Evolutionary conservation across 2,797 vertebrate species (phyloP).

Genomic region (Acipenser oxyrinchus): DNA sequence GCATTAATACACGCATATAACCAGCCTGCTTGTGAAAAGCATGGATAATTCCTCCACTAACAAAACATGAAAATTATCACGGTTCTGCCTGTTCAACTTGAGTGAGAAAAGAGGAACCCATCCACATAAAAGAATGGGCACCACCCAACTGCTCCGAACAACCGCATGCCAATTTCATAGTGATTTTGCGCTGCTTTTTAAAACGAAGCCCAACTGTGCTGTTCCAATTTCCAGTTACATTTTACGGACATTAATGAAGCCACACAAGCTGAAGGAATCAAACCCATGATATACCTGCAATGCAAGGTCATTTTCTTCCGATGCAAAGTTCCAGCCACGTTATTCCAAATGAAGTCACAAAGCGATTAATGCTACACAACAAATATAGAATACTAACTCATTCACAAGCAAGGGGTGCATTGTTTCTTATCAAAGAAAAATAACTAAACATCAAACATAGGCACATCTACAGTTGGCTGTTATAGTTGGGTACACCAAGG

Average conservation of each 20-base stretch:
- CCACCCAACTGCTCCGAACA: conserved; percentile 19
- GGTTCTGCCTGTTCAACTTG: conserved; percentile 36
- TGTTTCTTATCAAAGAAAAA: too few relatives aligned
- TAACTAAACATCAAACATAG: too few relatives aligned
- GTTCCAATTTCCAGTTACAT: conserved; percentile 44
- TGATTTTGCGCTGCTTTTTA: conserved; percentile 49
- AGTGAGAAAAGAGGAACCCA: conserved; percentile 50
- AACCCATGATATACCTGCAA: background rate
- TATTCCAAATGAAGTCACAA: too few relatives aligned
- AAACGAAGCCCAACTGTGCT: conserved; percentile 25
- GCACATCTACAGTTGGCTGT: too few relatives aligned
- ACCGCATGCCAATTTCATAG: conserved; percentile 52
- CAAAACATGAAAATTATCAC: conserved; percentile 20
- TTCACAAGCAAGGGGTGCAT: too few relatives aligned
- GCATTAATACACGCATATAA: too few relatives aligned
- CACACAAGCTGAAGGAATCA: background rate
- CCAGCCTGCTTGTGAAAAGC: too few relatives aligned
- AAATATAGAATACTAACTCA: too few relatives aligned
- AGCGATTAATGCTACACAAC: too few relatives aligned
- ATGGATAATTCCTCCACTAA: too few relatives aligned
- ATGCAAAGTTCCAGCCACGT: background rate
- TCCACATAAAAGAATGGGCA: conserved; percentile 11
- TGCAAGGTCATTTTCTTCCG: conserved; percentile 1
- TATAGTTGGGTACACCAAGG: too few relatives aligned
- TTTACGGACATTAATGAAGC: conserved; percentile 47